Conservation (phyloP, 2,113 vertebrate genomes). For the Nestor notabilis region DNA sequence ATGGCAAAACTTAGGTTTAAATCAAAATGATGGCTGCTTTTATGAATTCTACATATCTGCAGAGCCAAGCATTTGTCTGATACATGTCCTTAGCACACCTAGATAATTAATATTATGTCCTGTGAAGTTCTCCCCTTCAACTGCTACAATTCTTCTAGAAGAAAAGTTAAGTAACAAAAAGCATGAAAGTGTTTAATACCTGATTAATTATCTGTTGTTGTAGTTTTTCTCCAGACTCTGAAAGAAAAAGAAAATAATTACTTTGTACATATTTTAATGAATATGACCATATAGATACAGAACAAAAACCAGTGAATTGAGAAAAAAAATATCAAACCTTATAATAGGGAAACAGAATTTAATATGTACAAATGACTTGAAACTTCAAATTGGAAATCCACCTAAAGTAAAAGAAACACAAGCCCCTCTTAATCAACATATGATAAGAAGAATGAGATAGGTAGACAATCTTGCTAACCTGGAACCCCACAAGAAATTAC, state of each 20-base stretch:
- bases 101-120: background rate
- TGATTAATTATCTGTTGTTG: conserved; percentile 60
- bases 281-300: background rate
- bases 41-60: background rate
- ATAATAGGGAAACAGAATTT: background rate
- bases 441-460: background rate
- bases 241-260: conserved; percentile 69
- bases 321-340: background rate
- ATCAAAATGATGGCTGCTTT: background rate
- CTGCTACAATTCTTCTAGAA: background rate
- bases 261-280: background rate
- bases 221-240: conserved; percentile 70
- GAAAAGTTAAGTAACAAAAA: background rate
- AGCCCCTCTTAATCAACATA: background rate
- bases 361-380: background rate
- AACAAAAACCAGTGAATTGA: background rate
- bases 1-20: background rate
- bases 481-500: background rate
- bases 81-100: rapidly evolving
- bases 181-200: conserved; percentile 56
- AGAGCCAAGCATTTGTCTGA: background rate
- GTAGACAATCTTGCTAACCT: background rate
- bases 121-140: background rate
- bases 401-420: background rate
- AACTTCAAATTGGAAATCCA: background rate